These are phyloP conservation scores for Nycticorax nycticorax DNA, from an alignment of 2,113 vertebrate genomes.

Conservation along the genomic window DNA sequence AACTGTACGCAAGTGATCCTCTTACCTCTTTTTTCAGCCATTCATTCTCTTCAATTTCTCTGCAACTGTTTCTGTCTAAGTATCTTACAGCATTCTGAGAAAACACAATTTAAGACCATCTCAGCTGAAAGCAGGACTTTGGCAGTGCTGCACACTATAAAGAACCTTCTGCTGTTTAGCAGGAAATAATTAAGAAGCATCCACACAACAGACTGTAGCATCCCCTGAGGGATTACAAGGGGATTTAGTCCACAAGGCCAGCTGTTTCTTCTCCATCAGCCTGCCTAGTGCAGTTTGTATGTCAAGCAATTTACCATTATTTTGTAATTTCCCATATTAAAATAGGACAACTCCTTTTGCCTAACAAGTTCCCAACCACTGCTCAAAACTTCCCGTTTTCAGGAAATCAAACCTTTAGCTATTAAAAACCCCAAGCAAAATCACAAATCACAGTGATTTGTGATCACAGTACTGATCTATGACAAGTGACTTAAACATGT, in stretches of 20 bases:
- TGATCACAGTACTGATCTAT: not conserved
- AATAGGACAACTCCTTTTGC: not conserved
- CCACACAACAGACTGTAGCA: not conserved
- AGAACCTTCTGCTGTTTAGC: not conserved
- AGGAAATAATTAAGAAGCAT: slow-evolving; percentile 22
- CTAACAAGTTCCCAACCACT: not conserved
- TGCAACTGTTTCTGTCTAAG: slow-evolving; percentile 67
- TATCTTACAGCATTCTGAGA: slow-evolving; percentile 72
- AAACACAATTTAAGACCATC: slow-evolving; percentile 41
- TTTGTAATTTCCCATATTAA: slow-evolving; percentile 5
- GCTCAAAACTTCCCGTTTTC: not conserved
- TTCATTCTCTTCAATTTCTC: slow-evolving; percentile 77
- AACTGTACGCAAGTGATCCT: not conserved
- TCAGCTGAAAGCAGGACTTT: not conserved
- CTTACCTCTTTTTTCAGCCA: slow-evolving; percentile 83
- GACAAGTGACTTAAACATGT: not conserved
- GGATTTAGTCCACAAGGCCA: slow-evolving; percentile 13
- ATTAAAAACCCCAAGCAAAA: not conserved
- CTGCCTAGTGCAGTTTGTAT: not conserved
- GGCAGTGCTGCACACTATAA: not conserved
- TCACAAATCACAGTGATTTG: not conserved
- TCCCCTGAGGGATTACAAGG: not conserved
- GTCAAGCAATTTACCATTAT: not conserved
- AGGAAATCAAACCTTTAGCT: not conserved
- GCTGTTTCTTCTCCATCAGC: slow-evolving; percentile 11